Evolutionary conservation across 1,140 invertebrate genomes (phyloP).

Genomic region (Drosophila bocki): DNA sequence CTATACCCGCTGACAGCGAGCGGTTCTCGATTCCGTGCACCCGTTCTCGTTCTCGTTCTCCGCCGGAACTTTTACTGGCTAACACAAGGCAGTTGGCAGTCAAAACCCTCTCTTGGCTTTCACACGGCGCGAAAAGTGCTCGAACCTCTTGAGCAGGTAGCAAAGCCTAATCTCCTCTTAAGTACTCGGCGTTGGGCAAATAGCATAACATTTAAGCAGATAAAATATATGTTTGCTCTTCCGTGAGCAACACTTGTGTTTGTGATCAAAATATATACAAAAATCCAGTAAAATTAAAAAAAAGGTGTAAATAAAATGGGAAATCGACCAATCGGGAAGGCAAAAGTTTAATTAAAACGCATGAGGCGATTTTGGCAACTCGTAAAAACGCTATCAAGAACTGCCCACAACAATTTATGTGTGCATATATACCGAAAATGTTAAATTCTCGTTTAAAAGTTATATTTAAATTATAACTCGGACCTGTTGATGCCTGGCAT

Average conservation of each 20-base stretch:
- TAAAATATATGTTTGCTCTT: slow-evolving; percentile 43
- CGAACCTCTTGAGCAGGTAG: slow-evolving; percentile 51
- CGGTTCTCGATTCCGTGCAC: slow-evolving; percentile 50
- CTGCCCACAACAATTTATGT: slow-evolving; percentile 27
- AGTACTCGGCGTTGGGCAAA: slow-evolving; percentile 47
- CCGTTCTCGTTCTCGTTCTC: slow-evolving; percentile 24
- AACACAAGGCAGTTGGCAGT: slow-evolving; percentile 9
- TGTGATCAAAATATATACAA: slow-evolving; percentile 33
- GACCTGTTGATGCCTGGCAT: slow-evolving; percentile 38
- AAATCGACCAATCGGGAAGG: slow-evolving; percentile 19
- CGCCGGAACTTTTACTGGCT: slow-evolving; percentile 15
- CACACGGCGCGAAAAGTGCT: slow-evolving; percentile 44
- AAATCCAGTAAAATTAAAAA: slow-evolving; percentile 6
- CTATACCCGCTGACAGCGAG: slow-evolving; percentile 59
- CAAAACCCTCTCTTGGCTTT: slow-evolving; percentile 12
- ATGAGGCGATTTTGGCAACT: slow-evolving; percentile 31
- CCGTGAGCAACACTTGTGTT: slow-evolving; percentile 53
- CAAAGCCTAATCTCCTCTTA: slow-evolving; percentile 37
- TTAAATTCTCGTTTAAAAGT: slow-evolving; percentile 13
- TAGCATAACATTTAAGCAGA: slow-evolving; percentile 32
- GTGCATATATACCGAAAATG: slow-evolving; percentile 17
- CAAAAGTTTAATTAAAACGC: slow-evolving; percentile 34
- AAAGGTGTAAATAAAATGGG: slow-evolving; percentile 27
- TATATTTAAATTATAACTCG: slow-evolving; percentile 26
- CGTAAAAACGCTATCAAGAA: slow-evolving; percentile 43